These are phyloP conservation scores for Acridotheres tristis DNA, from an alignment of 2,797 vertebrate species.

Conservation along the genomic window DNA sequence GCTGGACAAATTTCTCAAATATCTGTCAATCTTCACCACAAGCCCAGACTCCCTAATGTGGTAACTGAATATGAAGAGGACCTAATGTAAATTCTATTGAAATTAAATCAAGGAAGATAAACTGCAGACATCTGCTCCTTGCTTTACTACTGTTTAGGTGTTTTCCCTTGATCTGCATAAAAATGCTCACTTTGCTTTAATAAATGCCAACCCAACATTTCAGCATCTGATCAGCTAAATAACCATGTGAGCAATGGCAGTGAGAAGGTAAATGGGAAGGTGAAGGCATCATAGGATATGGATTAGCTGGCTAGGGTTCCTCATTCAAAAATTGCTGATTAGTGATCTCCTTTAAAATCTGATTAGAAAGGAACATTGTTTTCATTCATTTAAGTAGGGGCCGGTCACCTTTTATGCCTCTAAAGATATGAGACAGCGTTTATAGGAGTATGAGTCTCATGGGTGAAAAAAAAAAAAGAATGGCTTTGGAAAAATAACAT, in stretches of 20 bases:
- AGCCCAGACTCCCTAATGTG: constrained; percentile 56
- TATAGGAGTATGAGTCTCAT: not conserved
- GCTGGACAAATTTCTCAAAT: not conserved
- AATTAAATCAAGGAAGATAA: constrained; percentile 71
- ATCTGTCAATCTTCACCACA: constrained; percentile 6
- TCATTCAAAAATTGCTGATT: constrained; percentile 47
- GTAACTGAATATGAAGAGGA: constrained; percentile 61
- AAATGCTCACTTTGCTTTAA: constrained; percentile 49
- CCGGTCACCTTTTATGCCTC: not conserved
- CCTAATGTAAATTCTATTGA: constrained; percentile 66
- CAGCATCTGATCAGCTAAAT: constrained; percentile 40
- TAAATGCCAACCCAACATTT: constrained; percentile 25
- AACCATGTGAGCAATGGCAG: constrained; percentile 15
- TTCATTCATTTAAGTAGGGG: constrained; percentile 32
- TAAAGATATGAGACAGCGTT: not conserved
- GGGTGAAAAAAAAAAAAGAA: not conserved
- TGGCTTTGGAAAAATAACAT: not conserved
- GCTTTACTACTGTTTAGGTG: constrained; percentile 26
- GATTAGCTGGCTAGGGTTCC: constrained; percentile 29
- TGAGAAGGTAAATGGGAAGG: constrained; percentile 42
- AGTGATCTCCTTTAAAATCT: constrained; percentile 35
- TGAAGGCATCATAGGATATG: constrained; percentile 27
- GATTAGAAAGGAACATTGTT: constrained; percentile 40
- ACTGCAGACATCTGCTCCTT: constrained; percentile 69
- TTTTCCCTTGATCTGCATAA: constrained; percentile 50